Base-by-base conservation (phyloP, 2,113 vertebrate species). In the Charina bottae region DNA sequence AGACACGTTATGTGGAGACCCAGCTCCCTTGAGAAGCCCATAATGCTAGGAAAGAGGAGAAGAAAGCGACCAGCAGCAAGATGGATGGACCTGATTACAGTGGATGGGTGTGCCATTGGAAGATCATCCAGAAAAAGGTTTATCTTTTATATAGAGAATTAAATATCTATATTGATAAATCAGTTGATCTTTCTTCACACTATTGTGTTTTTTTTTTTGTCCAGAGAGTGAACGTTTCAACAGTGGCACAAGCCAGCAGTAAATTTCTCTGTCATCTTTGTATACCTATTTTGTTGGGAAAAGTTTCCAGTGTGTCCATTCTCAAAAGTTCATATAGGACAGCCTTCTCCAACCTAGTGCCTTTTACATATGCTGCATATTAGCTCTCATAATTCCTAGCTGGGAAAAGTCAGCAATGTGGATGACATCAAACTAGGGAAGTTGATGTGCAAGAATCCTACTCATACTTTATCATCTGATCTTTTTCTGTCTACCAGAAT, bases 361-460 rank as follows among this genome's bases (percentile, higher is more conserved):
- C 96, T 96, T 96, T 94, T 93, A 88, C 88, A 91, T 94, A 94
- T 92, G 96, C 93, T 95, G 91, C 89, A 92, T 92, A 92, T 90
- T 78, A 37, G 0, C 49, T 21, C 33, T 42, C 17, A 3, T 1
- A 49, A 21, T 78, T 42, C 72, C 7, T 78, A 78, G 33, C 33
- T 37, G 33, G 42, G 33, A 33, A 37, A n/a, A 60, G 64, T 92
- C 88, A 94, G 86, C 89, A 56, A 95, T 68, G 84, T 96, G 96
- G n/a, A 49, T 85, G 42, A 15, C 4, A 2, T 85, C 83, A 49
- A 26, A 54, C 21, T 85, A 26, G 0, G 83, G 54, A 17, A 7
- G 12, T 4, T 28, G 24, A 6, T 28, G 37, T 26, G 28, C 24
- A 49, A 23, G 17, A 60, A 17, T 23, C 59, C 49, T 54, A 28